phyloP scores from a whole-genome alignment of 2,797 vertebrate genomes.

The Parauchenoglanis ngamensis region DNA sequence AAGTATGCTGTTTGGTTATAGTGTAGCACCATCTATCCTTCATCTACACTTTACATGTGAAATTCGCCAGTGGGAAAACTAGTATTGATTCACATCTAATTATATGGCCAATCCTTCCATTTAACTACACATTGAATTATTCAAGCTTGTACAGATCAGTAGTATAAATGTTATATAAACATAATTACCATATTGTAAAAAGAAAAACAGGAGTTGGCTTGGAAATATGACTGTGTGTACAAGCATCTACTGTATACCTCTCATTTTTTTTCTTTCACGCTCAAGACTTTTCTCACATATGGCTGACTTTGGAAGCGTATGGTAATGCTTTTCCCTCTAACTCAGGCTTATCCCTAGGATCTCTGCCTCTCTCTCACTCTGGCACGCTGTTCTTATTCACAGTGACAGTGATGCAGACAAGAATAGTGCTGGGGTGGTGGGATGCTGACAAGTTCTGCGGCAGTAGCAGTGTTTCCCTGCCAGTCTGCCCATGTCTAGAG shows the following conservation, averaged over 20 bases:
- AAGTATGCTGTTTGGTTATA: neutral
- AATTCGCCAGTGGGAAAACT: neutral
- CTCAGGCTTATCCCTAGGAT: slow-evolving; percentile 21
- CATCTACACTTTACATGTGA: slow-evolving; percentile 12
- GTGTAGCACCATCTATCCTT: neutral
- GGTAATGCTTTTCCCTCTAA: neutral
- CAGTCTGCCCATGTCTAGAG: slow-evolving; percentile 38
- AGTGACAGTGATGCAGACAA: slow-evolving; percentile 38
- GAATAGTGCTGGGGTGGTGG: slow-evolving; percentile 13
- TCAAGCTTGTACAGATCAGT: slow-evolving; percentile 49
- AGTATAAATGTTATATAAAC: neutral
- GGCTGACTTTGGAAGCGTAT: slow-evolving; percentile 9
- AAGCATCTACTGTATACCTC: neutral
- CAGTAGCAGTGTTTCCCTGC: slow-evolving; percentile 20
- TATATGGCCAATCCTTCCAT: slow-evolving; percentile 32
- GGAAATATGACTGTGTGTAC: neutral
- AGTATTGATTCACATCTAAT: slow-evolving; percentile 49
- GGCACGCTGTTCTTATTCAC: slow-evolving; percentile 26
- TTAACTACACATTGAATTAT: slow-evolving; percentile 30
- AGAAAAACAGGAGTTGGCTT: neutral
- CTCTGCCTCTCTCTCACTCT: neutral
- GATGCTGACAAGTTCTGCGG: slow-evolving; percentile 36
- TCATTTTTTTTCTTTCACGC: slow-evolving; percentile 37
- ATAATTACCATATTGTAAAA: neutral
- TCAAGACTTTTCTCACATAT: neutral